Conservation (phyloP, 2,113 vertebrate genomes). For the Neoarius graeffei region DNA sequence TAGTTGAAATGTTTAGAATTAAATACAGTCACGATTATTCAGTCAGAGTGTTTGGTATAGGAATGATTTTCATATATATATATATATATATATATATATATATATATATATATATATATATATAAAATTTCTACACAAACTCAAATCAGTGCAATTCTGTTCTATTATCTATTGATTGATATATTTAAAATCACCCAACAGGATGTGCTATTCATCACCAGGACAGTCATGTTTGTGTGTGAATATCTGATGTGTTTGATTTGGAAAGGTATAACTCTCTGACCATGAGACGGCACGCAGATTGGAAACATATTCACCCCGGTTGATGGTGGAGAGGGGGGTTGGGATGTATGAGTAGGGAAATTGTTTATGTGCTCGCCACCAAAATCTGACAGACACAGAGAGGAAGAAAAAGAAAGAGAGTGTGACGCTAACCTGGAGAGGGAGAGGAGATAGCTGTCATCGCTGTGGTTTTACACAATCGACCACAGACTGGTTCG, state of each 20-base stretch:
- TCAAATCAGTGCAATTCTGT: neutral
- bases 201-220: slow-evolving; percentile 17
- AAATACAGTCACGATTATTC: neutral
- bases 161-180: slow-evolving; percentile 5
- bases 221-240: neutral
- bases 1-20: neutral
- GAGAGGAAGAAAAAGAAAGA: slow-evolving; percentile 12
- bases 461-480: slow-evolving; percentile 56
- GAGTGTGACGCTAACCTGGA: slow-evolving; percentile 28
- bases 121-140: neutral
- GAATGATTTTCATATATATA: neutral
- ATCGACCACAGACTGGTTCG: slow-evolving; percentile 50
- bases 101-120: too few relatives aligned
- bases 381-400: slow-evolving; percentile 1
- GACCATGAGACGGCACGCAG: slow-evolving; percentile 16
- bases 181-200: slow-evolving; percentile 1
- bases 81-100: too few relatives aligned
- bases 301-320: slow-evolving; percentile 38
- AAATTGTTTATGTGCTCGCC: slow-evolving; percentile 33
- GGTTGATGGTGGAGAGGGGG: slow-evolving; percentile 4
- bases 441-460: slow-evolving; percentile 52
- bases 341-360: slow-evolving; percentile 1
- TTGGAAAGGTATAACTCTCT: slow-evolving; percentile 24
- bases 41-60: neutral
- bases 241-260: slow-evolving; percentile 32